These are phyloP conservation scores for Guaruba guarouba DNA, from an alignment of 2,113 vertebrate genomes.

Conservation along the genomic window DNA sequence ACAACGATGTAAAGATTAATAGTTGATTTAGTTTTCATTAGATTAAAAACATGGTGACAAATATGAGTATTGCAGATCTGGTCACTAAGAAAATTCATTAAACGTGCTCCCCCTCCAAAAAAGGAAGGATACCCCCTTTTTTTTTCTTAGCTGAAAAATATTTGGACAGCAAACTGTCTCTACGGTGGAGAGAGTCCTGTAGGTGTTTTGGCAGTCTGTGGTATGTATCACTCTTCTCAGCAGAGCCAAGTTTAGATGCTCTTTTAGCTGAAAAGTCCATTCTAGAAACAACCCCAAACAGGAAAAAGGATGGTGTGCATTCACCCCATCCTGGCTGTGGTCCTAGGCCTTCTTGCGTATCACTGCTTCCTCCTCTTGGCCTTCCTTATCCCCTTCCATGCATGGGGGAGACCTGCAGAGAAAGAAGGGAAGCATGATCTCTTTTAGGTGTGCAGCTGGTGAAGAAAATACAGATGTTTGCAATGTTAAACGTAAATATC, in stretches of 20 bases:
- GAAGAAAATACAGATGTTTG: not conserved
- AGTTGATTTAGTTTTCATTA: not conserved
- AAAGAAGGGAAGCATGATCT: not conserved
- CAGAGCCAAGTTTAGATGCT: conserved; percentile 24
- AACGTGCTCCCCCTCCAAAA: fast-evolving
- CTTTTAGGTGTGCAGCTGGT: not conserved
- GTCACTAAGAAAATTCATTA: not conserved
- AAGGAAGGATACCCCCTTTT: fast-evolving
- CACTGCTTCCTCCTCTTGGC: not conserved
- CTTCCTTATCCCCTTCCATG: not conserved
- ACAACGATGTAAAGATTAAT: not conserved
- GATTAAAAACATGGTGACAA: not conserved
- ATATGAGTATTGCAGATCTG: not conserved
- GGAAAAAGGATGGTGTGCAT: not conserved
- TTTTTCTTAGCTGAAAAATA: not conserved
- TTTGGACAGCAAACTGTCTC: not conserved
- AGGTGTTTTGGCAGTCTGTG: conserved; percentile 27
- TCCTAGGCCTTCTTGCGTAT: not conserved
- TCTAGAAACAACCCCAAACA: not conserved
- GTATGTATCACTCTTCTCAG: not conserved
- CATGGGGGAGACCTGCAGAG: not conserved
- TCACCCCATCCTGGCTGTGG: fast-evolving
- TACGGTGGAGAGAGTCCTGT: not conserved
- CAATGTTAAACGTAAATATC: not conserved
- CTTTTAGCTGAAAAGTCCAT: not conserved